Conservation (phyloP, 2,888 invertebrate genomes). For the Leptura quadrifasciata region DNA sequence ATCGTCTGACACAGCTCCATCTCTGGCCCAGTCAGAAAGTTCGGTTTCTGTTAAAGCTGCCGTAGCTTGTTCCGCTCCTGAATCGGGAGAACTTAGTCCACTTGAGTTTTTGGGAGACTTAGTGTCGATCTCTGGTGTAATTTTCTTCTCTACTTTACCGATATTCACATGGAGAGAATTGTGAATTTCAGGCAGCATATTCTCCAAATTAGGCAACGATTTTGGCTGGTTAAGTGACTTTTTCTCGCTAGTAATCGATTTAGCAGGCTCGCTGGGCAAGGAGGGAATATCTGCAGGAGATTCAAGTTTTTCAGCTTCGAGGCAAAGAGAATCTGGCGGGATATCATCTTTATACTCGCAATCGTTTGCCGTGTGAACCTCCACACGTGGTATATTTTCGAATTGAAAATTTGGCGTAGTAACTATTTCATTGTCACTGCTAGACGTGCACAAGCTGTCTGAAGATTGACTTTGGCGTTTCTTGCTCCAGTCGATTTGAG, state of each 20-base stretch:
- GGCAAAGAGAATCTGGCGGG: conserved; percentile 68
- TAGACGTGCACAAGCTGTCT: conserved; percentile 77
- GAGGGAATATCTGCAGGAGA: conserved; percentile 39
- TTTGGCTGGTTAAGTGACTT: conserved; percentile 73
- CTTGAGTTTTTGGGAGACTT: conserved; percentile 61
- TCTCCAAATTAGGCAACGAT: conserved; percentile 67
- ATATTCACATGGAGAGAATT: conserved; percentile 64
- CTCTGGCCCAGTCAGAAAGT: conserved; percentile 92
- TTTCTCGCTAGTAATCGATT: conserved; percentile 70
- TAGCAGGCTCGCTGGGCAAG: conserved; percentile 61
- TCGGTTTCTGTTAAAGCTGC: conserved; percentile 89
- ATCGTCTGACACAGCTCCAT: conserved; percentile 86
- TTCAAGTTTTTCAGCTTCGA: conserved; percentile 31
- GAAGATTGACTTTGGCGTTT: conserved; percentile 73
- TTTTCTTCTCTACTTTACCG: conserved; percentile 49
- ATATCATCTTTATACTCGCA: conserved; percentile 66
- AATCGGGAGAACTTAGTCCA: conserved; percentile 76
- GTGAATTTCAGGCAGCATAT: conserved; percentile 64
- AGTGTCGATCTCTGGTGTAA: conserved; percentile 49
- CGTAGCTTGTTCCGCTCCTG: conserved; percentile 82
- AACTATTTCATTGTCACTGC: conserved; percentile 61
- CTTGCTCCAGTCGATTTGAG: conserved; percentile 78
- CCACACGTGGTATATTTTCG: conserved; percentile 62
- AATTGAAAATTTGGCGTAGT: conserved; percentile 60
- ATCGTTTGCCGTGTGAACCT: conserved; percentile 71